Percentiles rank a stretch among this genome's conserved stretches.
These are phyloP conservation scores for Andricus quercusramuli DNA, from an alignment of 2,888 invertebrate species.

Conservation along the genomic window DNA sequence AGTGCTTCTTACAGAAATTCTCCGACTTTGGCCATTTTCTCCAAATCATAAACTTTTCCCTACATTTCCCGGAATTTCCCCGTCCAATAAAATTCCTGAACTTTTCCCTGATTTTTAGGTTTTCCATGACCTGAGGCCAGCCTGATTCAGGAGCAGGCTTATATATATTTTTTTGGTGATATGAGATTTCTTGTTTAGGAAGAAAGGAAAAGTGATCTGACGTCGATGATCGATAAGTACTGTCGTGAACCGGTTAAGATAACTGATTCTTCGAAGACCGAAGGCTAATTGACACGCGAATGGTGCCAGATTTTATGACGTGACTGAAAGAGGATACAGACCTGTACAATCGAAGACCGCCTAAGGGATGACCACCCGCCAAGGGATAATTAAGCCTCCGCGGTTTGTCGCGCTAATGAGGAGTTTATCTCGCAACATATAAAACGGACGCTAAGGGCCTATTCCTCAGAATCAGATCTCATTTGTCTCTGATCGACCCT, in stretches of 20 bases:
- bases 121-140: no score
- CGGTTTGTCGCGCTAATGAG: constrained; percentile 67
- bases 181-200: background rate
- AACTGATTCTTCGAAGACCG: background rate
- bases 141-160: no score
- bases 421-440: constrained; percentile 65
- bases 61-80: no score
- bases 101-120: no score
- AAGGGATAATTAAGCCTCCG: constrained; percentile 51
- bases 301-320: constrained; percentile 4
- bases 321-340: background rate
- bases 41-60: no score
- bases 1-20: no score
- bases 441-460: background rate
- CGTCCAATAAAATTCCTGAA: no score
- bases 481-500: background rate
- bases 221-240: constrained; percentile 11
- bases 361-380: constrained; percentile 37
- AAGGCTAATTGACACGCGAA: constrained; percentile 3
- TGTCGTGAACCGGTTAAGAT: background rate
- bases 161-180: background rate
- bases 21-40: no score
- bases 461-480: background rate
- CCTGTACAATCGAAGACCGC: background rate
- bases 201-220: background rate